Conservation (phyloP, 2,113 vertebrate genomes). For the Gymnocephalus cernua region DNA sequence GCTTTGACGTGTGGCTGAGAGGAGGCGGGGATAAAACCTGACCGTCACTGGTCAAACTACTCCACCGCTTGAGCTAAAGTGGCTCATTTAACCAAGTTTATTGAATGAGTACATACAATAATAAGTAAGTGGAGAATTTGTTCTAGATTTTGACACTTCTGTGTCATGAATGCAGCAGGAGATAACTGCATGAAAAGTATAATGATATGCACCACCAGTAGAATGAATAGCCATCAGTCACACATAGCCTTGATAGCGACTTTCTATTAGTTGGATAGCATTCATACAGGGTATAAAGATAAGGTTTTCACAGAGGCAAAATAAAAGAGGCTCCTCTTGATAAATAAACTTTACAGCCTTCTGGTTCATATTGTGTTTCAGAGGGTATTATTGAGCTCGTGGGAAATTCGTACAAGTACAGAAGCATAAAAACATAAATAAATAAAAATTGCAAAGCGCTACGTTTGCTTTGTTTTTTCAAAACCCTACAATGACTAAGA, state of each 20-base stretch:
- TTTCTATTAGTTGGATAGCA: conserved; percentile 40
- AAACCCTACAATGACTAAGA: not conserved
- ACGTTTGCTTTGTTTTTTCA: not conserved
- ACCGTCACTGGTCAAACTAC: not conserved
- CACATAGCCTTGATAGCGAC: not conserved
- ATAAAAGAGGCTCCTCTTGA: conserved; percentile 32
- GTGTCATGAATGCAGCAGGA: conserved; percentile 1
- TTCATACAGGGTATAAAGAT: not conserved
- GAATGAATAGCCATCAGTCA: no score
- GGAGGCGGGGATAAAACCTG: not conserved
- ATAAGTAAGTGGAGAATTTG: not conserved
- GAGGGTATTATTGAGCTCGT: not conserved
- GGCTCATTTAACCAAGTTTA: not conserved
- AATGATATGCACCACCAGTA: conserved; percentile 27
- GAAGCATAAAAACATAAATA: conserved; percentile 5
- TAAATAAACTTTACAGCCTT: conserved; percentile 36
- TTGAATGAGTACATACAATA: not conserved
- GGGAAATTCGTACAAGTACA: not conserved
- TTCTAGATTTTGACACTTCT: not conserved
- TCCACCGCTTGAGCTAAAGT: not conserved
- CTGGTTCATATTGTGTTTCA: conserved; percentile 17
- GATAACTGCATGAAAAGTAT: conserved; percentile 8
- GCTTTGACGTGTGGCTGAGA: not conserved
- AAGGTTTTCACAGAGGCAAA: conserved; percentile 3
- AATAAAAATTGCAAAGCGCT: not conserved